phyloP scores from a whole-genome alignment of 2,888 invertebrate genomes.

The Omphaloscelis lunosa region DNA sequence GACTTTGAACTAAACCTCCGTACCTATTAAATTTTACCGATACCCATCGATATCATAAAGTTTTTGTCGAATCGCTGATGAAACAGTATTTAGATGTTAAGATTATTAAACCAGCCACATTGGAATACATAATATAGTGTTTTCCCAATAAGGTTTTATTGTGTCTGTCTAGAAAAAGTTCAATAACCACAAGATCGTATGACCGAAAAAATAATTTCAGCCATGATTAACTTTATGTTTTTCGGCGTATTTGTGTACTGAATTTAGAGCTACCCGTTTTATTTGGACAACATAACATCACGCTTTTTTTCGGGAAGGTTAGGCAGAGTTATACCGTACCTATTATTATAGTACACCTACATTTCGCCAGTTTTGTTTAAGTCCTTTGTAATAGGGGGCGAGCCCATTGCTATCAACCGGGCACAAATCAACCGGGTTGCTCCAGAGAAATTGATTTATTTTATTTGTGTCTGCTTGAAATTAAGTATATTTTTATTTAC shows the following conservation, averaged over 20 bases:
- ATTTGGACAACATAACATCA: neutral
- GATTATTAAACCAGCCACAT: neutral
- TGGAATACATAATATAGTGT: neutral
- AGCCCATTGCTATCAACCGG: neutral
- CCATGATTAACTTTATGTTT: conserved; percentile 4
- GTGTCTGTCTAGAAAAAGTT: conserved; percentile 7
- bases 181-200: neutral
- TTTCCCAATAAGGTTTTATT: conserved; percentile 15
- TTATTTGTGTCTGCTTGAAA: neutral
- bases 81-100: too few species aligned
- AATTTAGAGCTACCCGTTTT: neutral
- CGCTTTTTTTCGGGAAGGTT: neutral
- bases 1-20: too few species aligned
- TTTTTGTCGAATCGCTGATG: too few species aligned
- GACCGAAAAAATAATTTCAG: neutral
- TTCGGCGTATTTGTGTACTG: neutral
- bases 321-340: neutral
- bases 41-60: neutral
- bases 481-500: too few species aligned
- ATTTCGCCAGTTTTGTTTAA: neutral
- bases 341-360: neutral
- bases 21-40: neutral
- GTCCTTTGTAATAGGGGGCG: neutral
- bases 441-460: neutral
- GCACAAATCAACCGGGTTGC: neutral